These are phyloP conservation scores for Neofelis nebulosa DNA, from an alignment of 2,113 vertebrate genomes.

Conservation along the genomic window DNA sequence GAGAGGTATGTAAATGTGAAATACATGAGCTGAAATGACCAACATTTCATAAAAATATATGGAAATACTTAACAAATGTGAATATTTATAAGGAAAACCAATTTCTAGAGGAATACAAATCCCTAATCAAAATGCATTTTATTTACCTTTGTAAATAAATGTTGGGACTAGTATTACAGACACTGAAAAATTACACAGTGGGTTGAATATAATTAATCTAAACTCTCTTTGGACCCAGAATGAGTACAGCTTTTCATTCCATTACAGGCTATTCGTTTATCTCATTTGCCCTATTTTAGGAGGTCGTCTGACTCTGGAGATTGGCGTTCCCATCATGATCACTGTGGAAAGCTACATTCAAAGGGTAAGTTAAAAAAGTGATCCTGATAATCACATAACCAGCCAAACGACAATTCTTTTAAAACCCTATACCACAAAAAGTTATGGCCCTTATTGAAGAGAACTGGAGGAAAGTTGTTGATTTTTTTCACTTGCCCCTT, in stretches of 20 bases:
- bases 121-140: not conserved
- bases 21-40: not conserved
- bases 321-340: not conserved
- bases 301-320: not conserved
- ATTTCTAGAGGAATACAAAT: not conserved
- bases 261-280: not conserved
- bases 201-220: conserved; percentile 22
- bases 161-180: not conserved
- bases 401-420: not conserved
- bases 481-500: not conserved
- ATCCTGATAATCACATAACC: not conserved
- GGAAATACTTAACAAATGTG: not conserved
- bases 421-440: not conserved
- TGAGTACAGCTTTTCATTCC: not conserved
- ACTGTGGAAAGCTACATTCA: not conserved
- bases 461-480: not conserved
- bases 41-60: conserved; percentile 10
- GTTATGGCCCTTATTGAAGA: not conserved
- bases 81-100: not conserved
- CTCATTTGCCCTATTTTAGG: not conserved
- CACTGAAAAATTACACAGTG: not conserved
- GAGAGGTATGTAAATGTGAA: not conserved
- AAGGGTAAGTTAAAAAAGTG: not conserved
- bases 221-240: not conserved
- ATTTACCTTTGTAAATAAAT: not conserved